Base-by-base conservation (phyloP, 2,888 invertebrate species). In the Amiota mariae region DNA sequence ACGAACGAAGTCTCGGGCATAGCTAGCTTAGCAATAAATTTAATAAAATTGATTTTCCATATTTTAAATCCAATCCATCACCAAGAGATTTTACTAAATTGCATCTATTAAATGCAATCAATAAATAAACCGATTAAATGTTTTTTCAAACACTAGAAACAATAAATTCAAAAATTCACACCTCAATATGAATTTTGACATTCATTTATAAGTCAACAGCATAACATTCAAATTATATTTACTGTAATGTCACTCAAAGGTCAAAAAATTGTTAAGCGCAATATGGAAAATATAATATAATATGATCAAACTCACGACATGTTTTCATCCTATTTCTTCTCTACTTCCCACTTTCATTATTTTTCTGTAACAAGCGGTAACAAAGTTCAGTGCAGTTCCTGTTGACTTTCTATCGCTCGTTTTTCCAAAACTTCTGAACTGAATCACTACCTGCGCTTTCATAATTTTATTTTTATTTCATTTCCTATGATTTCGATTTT, bases 181-280 rank as follows among this genome's bases (percentile, higher is more conserved):
- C 59, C 4, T n/a, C 57, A 57, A 15, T 36, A 36, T 6, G 20
- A 54, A 15, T 13, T 54, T 54, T 15, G 54, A 11, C 54, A 15
- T 10, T 54, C 54, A 13, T n/a, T 13, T 54, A 54, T n/a, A 54
- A 54, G n/a, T 13, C 54, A 13, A 54, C n/a, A 15, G 54, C 10
- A 59, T 11, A 59, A 59, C 1, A 20, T 59, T 59, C 10, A 59
- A 59, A 59, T 59, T 59, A 59, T 59, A 59, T 59, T 59, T 59
- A 20, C 15, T 59, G 59, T 20, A 59, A 20, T 59, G 59, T 59
- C 59, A 59, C 20, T 59, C 59, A 59, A 59, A 18, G 15, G 20
- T 13, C 54, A 12, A 36, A 36, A 36, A 36, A 36, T 2, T 36
- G 59, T 51, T 20, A 4, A 57, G 18, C 20, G 12, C 59, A 59